Conservation (phyloP, 2,888 invertebrate species). For the Troides aeacus region DNA sequence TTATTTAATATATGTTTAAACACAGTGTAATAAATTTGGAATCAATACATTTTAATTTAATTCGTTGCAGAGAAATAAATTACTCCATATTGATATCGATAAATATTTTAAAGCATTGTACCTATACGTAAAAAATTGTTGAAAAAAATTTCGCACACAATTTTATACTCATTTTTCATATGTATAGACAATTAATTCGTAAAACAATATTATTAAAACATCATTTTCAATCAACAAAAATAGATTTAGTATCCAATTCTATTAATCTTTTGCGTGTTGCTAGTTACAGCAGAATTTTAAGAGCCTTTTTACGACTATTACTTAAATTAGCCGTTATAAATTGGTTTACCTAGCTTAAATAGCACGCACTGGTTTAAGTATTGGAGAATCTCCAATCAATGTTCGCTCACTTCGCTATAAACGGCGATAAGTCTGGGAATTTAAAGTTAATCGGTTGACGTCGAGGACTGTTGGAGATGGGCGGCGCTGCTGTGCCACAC, state of each 20-base stretch:
- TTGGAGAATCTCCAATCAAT: not conserved
- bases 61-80: not conserved
- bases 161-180: not conserved
- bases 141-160: not conserved
- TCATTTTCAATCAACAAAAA: not conserved
- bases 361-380: constrained; percentile 23
- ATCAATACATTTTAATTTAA: not conserved
- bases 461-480: constrained; percentile 50
- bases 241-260: not conserved
- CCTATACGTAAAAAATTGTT: not conserved
- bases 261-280: not conserved
- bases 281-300: constrained; percentile 3
- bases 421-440: constrained; percentile 88
- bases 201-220: not conserved
- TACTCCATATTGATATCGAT: not conserved
- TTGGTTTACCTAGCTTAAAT: constrained; percentile 31
- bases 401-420: constrained; percentile 78
- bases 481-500: constrained; percentile 85
- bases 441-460: constrained; percentile 82
- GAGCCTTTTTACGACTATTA: constrained; percentile 6
- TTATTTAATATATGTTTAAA: constrained; percentile 27
- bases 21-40: not conserved
- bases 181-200: not conserved
- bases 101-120: not conserved
- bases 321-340: constrained; percentile 15